A percentile compares a stretch with the other conserved stretches of the same genome.
Conservation (phyloP, 2,888 invertebrate genomes). For the Calameuta idolon region DNA sequence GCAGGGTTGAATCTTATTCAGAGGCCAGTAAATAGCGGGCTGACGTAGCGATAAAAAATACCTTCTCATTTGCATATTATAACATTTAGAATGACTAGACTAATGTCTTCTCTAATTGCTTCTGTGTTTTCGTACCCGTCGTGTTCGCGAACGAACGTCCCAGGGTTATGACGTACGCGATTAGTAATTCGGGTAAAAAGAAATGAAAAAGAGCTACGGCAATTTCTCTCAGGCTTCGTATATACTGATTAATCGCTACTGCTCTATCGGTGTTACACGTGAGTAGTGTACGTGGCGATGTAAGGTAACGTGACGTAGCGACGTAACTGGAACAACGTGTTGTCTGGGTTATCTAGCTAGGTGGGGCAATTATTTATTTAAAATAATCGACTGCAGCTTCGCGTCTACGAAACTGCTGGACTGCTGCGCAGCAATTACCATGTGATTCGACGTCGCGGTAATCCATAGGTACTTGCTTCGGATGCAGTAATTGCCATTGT, state of each 20-base stretch:
- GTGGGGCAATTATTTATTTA: background rate
- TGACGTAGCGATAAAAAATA: background rate
- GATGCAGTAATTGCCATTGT: conserved; percentile 23
- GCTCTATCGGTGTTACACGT: background rate
- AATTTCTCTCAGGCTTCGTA: background rate
- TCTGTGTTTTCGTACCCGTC: background rate
- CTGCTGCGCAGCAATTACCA: conserved; percentile 18
- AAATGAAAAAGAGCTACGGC: background rate
- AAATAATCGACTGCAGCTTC: background rate
- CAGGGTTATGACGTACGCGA: background rate
- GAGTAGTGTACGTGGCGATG: background rate
- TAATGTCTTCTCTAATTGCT: background rate
- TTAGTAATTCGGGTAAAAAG: background rate
- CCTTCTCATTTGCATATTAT: background rate
- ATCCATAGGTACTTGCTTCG: conserved; percentile 26
- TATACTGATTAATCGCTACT: background rate
- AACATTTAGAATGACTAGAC: background rate
- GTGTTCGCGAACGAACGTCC: background rate
- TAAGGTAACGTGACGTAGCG: background rate
- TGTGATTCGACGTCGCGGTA: conserved; percentile 19
- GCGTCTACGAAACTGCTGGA: background rate
- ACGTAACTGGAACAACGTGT: background rate
- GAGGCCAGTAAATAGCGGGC: background rate
- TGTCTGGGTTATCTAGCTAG: background rate
- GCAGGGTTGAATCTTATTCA: background rate